Evolutionary conservation across 1,140 invertebrate genomes (phyloP).

Genomic region (Glomeris maerens): DNA sequence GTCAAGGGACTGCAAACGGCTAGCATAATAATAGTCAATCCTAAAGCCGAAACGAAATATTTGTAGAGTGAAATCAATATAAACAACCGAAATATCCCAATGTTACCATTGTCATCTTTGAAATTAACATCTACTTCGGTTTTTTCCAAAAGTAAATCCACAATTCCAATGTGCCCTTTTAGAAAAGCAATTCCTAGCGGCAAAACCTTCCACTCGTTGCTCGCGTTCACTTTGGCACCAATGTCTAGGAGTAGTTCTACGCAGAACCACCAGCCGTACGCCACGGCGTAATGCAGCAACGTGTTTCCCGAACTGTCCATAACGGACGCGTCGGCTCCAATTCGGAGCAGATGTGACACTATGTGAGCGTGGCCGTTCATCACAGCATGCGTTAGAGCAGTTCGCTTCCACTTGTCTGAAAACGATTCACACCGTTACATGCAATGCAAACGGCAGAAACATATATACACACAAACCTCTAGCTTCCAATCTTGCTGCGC

Average conservation of each 20-base stretch:
- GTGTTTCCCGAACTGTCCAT: conserved; percentile 38
- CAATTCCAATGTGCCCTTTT: conserved; percentile 38
- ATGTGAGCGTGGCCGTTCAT: conserved; percentile 39
- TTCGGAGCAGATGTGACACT: conserved; percentile 34
- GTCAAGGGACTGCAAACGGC: conserved; percentile 24
- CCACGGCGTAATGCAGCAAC: conserved; percentile 38
- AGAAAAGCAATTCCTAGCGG: conserved; percentile 36
- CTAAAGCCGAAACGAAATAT: conserved; percentile 19
- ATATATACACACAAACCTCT: conserved; percentile 22
- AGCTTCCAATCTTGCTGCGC: conserved; percentile 30
- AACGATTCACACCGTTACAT: conserved; percentile 7
- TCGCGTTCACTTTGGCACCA: conserved; percentile 29
- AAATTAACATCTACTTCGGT: conserved; percentile 37
- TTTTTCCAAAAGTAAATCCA: conserved; percentile 32
- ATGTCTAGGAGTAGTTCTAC: conserved; percentile 36
- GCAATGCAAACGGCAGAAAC: background rate
- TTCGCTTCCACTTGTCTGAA: conserved; percentile 35
- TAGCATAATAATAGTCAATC: conserved; percentile 29
- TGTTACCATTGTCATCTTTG: conserved; percentile 20
- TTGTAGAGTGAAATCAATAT: too few species aligned
- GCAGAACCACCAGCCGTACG: conserved; percentile 41
- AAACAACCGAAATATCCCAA: background rate
- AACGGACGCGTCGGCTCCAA: conserved; percentile 34
- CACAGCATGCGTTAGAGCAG: conserved; percentile 37
- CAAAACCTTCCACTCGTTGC: conserved; percentile 38